phyloP scores from a whole-genome alignment of 2,888 invertebrate species.

The Epinotia demarniana region DNA sequence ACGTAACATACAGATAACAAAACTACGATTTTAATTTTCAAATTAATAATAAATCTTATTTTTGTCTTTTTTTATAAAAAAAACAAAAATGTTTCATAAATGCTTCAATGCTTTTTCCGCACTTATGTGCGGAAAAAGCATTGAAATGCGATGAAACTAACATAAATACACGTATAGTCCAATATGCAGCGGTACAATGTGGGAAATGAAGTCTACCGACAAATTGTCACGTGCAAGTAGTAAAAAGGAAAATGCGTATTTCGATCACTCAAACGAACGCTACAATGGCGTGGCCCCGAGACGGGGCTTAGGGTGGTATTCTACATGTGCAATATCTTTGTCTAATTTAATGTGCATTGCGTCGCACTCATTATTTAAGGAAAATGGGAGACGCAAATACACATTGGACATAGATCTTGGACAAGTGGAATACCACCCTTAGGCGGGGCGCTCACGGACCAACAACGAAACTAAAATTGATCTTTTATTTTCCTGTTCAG shows the following conservation, averaged over 20 bases:
- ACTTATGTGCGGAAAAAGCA: no score
- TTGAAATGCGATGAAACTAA: neutral
- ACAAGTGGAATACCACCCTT: neutral
- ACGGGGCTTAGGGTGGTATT: neutral
- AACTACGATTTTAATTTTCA: no score
- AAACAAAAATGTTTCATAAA: no score
- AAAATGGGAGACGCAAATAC: no score
- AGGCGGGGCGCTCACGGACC: slow-evolving; percentile 3
- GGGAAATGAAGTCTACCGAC: slow-evolving; percentile 20
- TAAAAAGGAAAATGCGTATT: slow-evolving; percentile 21
- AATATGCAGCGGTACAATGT: slow-evolving; percentile 1
- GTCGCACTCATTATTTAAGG: no score
- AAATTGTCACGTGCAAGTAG: slow-evolving; percentile 22
- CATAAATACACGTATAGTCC: neutral
- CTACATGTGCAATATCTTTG: no score
- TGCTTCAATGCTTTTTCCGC: no score
- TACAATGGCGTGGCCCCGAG: neutral
- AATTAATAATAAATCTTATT: no score
- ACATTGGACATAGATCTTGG: no score
- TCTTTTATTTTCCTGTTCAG: slow-evolving; percentile 22
- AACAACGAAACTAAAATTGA: neutral
- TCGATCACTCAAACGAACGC: slow-evolving; percentile 22
- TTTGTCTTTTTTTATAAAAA: no score
- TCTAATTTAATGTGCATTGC: no score
- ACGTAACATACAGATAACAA: no score